These are phyloP conservation scores for Achroia grisella DNA, from an alignment of 1,140 invertebrate genomes.

Conservation along the genomic window DNA sequence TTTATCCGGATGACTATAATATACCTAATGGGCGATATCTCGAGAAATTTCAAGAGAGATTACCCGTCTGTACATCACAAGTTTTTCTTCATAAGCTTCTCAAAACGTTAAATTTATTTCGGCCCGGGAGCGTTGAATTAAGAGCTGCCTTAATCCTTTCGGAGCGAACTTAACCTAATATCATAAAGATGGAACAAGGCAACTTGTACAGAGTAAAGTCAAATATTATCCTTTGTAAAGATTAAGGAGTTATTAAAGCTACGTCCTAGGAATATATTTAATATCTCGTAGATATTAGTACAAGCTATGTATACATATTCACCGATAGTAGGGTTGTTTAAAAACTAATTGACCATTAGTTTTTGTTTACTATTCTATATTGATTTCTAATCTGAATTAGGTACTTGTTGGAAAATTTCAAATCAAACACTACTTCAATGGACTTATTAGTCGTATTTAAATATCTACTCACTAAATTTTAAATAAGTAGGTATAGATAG, in stretches of 20 bases:
- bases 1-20: conserved; percentile 11
- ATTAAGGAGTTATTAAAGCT: conserved; percentile 64
- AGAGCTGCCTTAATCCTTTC: conserved; percentile 66
- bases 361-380: too few relatives aligned
- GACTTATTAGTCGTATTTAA: too few relatives aligned
- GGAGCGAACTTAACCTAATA: conserved; percentile 66
- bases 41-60: conserved; percentile 35
- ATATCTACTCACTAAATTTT: too few relatives aligned
- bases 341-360: too few relatives aligned
- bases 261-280: conserved; percentile 18
- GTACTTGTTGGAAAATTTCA: too few relatives aligned
- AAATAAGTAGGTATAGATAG: too few relatives aligned
- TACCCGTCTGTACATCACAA: conserved; percentile 42
- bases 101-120: conserved; percentile 67
- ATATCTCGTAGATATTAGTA: conserved; percentile 8
- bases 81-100: conserved; percentile 68
- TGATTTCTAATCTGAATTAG: too few relatives aligned
- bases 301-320: conserved; percentile 8
- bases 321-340: too few relatives aligned
- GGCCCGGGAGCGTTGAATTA: conserved; percentile 61
- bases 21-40: conserved; percentile 20
- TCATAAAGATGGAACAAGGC: conserved; percentile 66
- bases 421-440: too few relatives aligned
- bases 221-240: conserved; percentile 63
- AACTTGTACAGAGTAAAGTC: conserved; percentile 63